Evolutionary conservation across 2,888 invertebrate genomes (phyloP).

Genomic region (Stictocephala bisonia): DNA sequence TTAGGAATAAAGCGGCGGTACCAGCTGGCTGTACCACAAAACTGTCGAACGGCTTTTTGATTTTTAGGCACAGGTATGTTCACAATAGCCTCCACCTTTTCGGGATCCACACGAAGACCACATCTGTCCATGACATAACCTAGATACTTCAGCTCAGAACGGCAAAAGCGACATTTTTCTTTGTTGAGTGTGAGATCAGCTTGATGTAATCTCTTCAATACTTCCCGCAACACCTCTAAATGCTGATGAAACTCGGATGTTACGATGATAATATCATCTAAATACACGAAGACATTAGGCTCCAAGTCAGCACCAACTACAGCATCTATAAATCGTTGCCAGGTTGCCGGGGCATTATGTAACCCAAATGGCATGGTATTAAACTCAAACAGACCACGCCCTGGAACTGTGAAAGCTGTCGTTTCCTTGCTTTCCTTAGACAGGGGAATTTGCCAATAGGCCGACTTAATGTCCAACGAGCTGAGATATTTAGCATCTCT

Average conservation of each 20-base stretch:
- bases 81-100: constrained; percentile 40
- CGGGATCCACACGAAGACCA: constrained; percentile 46
- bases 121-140: constrained; percentile 42
- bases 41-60: constrained; percentile 33
- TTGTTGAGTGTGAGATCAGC: constrained; percentile 25
- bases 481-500: constrained; percentile 42
- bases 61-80: constrained; percentile 39
- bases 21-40: constrained; percentile 49
- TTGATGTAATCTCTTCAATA: constrained; percentile 4
- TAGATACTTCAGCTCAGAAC: constrained; percentile 33
- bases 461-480: constrained; percentile 51
- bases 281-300: constrained; percentile 49
- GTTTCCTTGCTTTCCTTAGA: constrained; percentile 48
- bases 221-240: constrained; percentile 5
- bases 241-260: constrained; percentile 35
- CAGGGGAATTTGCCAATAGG: constrained; percentile 54
- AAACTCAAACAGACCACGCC: constrained; percentile 9
- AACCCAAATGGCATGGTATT: constrained; percentile 55
- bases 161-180: constrained; percentile 44
- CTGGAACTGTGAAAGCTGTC: constrained; percentile 54
- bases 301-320: constrained; percentile 52
- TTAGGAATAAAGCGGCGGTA: constrained; percentile 57
- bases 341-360: constrained; percentile 48
- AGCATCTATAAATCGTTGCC: constrained; percentile 53
- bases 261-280: constrained; percentile 49